Evolutionary conservation across 2,113 vertebrate species (phyloP), one percentile per base, ranked within the genome.

Genomic region (Nesoenas mayeri): DNA sequence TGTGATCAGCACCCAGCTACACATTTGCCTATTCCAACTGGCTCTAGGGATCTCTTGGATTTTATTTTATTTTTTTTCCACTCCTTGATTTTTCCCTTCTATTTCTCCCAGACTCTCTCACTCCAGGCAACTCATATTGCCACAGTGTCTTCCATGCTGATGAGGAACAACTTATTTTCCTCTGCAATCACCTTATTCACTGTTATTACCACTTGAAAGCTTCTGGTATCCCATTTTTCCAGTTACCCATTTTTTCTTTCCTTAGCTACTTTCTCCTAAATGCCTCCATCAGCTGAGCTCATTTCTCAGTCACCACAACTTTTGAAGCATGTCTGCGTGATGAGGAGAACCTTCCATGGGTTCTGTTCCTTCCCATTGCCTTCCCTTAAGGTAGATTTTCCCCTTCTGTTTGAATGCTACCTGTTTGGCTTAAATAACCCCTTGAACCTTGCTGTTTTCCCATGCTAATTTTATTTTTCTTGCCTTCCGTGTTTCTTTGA

Each of bases 391-490:
- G 54, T 57, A 79, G 9, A 16, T 95, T 95, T 50, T 93, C 74
- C 36, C 48, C 14, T 94, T 81, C 31, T 87, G 79, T 93, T 78
- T 81, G 61, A 62, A 71, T 91, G 28, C 34, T 95, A 92, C 92
- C 85, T 93, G 90, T 89, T 91, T 94, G 79, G 85, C 91, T 91
- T 84, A 92, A 96, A 95, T 94, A 94, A 95, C 84, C 86, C 75
- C 91, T 88, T 86, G 85, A 95, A 92, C 91, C 54, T 85, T 91
- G 48, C 93, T 88, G 85, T 92, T 95, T 96, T 96, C 91, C 95
- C 88, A 92, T 95, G 93, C 81, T 92, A 93, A 96, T 97, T 95
- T 97, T 96, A 93, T 81, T 87, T 96, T 96, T 92, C 82, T 93
- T 93, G 79, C 85, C 50, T 94, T 95, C 73, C 12, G 0, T 53